Base-by-base conservation (phyloP, 2,888 invertebrate genomes). In the Tryphoninae sp. region DNA sequence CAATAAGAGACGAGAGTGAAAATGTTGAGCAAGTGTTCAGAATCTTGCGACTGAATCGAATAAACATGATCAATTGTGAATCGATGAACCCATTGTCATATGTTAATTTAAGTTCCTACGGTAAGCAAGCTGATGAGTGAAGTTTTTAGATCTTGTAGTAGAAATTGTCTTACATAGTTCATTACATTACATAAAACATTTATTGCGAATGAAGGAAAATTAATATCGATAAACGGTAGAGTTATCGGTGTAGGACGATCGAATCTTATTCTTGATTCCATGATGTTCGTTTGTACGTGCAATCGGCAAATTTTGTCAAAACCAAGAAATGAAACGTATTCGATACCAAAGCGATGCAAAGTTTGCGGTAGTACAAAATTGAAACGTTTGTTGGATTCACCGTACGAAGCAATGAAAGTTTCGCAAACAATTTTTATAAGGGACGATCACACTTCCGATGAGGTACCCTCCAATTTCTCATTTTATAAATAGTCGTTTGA, bases 191-290 rank as follows among this genome's bases (percentile, higher is more conserved):
- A 33, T 33, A 0, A 49, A 23, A 65, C 22, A 45, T 13, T 65
- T 45, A 23, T 58, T 42, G 1, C 3, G n/a, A 16, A 16, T 88
- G 45, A 81, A 95, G 95, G 95, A 7, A 95, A 95, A 90, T 89
- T 97, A 84, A 95, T 96, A n/a, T 94, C 96, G 55, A 93, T 97
- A 2, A 94, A 95, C 87, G 97, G 98, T 0, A 96, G 96, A 11
- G 96, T 98, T 0, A 96, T 96, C 71, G 94, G 95, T 88, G 95
- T 96, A 0, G 95, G 96, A 40, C 94, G 94, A 88, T 94, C 95
- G 0, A 95, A 95, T 79, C 94, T 96, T 0, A 92, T 95, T 22
- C 95, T 96, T 86, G 94, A 94, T 3, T 95, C 95, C 89, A 93
- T 97, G 93, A 95, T 96, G 0, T 98, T 96, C 92, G 93, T 94